Evolutionary conservation across 2,888 invertebrate genomes (phyloP), one percentile per base, ranked within the genome.

Genomic region (Heteropelma amictum): DNA sequence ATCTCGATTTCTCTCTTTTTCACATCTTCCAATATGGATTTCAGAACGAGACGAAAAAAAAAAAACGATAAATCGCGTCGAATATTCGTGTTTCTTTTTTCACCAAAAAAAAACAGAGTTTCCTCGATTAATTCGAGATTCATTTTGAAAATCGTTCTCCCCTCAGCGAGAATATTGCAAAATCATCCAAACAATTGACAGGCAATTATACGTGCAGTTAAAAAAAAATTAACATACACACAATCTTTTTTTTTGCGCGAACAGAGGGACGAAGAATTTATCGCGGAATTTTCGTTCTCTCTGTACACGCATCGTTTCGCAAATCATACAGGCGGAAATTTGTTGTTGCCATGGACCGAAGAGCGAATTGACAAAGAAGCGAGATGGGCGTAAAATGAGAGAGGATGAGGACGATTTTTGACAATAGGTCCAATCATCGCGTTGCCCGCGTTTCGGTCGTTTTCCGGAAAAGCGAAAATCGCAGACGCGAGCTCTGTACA

Each of bases 341-440:
- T 53, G 65, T 65, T 49, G 60, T 60, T 64, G 61, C 49, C 28
- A 17, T 47, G 74, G 23, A 47, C 30, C 6, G 8, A 19, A 17
- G 51, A n/a, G n/a, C n/a, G 42, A 40, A 38, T 64, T 42, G 51
- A 51, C 51, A 63, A 17, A 17, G 21, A 14, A 19, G 30, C 17
- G 61, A 47, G 21, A 33, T 40, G 6, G 30, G 5, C 33, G n/a
- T 2, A 21, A 38, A 21, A 23, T 10, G 49, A 19, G 26, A 40
- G 28, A 10, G 12, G 35, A 12, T 40, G 35, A 38, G 35, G 47
- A 35, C 63, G 45, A 73, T 70, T 74, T 70, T 70, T 51, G 60
- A 74, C 74, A 74, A 74, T 74, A 49, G 74, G 70, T 65, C 60
- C 70, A 74, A 74, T 74, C 74, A 74, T 70, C 53, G 60, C 47